A percentile compares a stretch with the other conserved stretches of the same genome.
Conservation (phyloP, 2,888 invertebrate species). For the Thyatira batis region DNA sequence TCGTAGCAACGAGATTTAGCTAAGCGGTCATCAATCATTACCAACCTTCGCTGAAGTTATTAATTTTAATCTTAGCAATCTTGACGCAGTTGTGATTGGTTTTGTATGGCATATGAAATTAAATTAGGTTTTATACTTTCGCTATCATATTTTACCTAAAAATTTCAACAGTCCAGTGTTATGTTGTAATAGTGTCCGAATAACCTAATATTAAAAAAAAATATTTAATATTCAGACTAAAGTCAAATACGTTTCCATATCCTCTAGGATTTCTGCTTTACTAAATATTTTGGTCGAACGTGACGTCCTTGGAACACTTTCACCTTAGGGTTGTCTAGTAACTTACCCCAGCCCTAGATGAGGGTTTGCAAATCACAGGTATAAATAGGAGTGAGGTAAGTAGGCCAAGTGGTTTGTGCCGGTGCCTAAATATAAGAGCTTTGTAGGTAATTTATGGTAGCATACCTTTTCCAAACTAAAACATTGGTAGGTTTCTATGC, state of each 20-base stretch:
- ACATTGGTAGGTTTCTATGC: too few species aligned
- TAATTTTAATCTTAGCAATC: not conserved
- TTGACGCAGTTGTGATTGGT: not conserved
- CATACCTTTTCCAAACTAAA: slow-evolving; percentile 1
- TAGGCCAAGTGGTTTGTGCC: slow-evolving; percentile 24
- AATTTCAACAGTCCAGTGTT: too few species aligned
- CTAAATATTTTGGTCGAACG: not conserved
- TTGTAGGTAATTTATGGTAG: slow-evolving; percentile 4
- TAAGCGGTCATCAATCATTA: not conserved
- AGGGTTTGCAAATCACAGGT: slow-evolving; percentile 18
- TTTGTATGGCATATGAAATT: not conserved
- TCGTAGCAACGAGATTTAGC: not conserved
- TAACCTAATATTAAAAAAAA: too few species aligned
- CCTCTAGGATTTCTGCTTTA: too few species aligned
- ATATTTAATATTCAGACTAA: too few species aligned
- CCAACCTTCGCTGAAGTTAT: not conserved
- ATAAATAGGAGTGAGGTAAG: slow-evolving; percentile 24
- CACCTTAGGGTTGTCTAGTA: slow-evolving; percentile 2
- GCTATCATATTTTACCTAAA: too few species aligned
- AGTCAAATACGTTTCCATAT: too few species aligned
- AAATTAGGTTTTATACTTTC: not conserved
- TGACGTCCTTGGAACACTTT: slow-evolving; percentile 21
- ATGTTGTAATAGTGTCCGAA: too few species aligned
- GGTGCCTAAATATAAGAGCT: slow-evolving; percentile 3
- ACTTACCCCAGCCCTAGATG: not conserved